Percentiles rank a stretch among this genome's conserved stretches.
Conservation (phyloP, 2,797 vertebrate genomes). For the Nannoperca obscura region DNA sequence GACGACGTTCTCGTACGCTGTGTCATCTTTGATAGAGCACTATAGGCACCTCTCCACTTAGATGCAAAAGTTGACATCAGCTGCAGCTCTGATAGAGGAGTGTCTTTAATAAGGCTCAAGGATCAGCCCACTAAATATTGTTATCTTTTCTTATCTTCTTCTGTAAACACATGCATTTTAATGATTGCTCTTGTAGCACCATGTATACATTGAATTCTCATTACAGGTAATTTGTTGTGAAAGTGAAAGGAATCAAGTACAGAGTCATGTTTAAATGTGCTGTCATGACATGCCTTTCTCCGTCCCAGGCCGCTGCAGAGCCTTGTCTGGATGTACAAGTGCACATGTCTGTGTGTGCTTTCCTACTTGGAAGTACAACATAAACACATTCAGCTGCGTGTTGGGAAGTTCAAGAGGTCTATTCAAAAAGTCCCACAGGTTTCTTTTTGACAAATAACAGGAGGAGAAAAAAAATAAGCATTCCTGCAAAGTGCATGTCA, state of each 20-base stretch:
- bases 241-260: conserved; percentile 32
- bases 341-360: conserved; percentile 7
- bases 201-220: neutral
- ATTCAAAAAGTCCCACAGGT: conserved; percentile 44
- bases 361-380: conserved; percentile 23
- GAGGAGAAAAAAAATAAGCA: conserved; percentile 40
- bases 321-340: conserved; percentile 8
- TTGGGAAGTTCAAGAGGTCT: conserved; percentile 47
- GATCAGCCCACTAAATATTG: conserved; percentile 5
- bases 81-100: conserved; percentile 23
- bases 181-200: conserved; percentile 28
- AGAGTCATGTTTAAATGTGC: conserved; percentile 15
- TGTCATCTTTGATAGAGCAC: conserved; percentile 59
- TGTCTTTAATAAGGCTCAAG: conserved; percentile 20
- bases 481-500: conserved; percentile 57
- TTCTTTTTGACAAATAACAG: conserved; percentile 52
- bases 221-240: conserved; percentile 18
- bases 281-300: conserved; percentile 10
- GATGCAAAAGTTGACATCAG: conserved; percentile 44
- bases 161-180: neutral
- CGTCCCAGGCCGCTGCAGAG: conserved; percentile 4
- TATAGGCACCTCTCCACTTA: conserved; percentile 39
- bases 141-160: neutral
- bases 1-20: conserved; percentile 33
- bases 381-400: conserved; percentile 53